A percentile compares a stretch with the other conserved stretches of the same genome.
phyloP scores from a whole-genome alignment of 1,140 invertebrate genomes.

The Zelostemma sp. region DNA sequence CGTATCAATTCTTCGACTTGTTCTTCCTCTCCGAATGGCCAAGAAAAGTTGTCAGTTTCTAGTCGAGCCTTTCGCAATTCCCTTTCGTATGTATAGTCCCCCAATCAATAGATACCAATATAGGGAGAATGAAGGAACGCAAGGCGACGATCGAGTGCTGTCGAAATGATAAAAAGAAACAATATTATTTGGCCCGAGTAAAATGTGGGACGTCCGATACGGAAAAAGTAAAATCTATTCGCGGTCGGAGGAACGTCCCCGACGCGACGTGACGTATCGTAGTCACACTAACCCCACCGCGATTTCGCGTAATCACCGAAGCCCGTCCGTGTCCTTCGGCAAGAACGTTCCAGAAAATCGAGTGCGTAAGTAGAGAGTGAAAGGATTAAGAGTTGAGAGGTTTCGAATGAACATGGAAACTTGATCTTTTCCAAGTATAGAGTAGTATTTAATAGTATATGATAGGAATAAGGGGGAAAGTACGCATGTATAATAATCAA shows the following conservation, averaged over 20 bases:
- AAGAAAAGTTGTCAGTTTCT: too few species aligned
- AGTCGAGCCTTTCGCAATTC: too few species aligned
- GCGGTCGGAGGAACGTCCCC: not conserved
- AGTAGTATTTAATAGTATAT: not conserved
- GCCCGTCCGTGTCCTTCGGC: slow-evolving; percentile 35
- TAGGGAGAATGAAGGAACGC: not conserved
- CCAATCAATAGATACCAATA: too few species aligned
- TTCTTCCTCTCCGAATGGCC: too few species aligned
- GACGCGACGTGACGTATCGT: slow-evolving; percentile 4
- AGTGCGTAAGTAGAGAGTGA: slow-evolving; percentile 41
- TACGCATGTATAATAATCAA: too few species aligned
- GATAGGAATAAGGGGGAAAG: too few species aligned
- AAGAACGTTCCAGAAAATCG: slow-evolving; percentile 44
- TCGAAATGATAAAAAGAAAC: too few species aligned
- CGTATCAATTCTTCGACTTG: too few species aligned
- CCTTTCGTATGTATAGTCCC: not conserved
- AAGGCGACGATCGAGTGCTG: too few species aligned
- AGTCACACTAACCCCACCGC: slow-evolving; percentile 21
- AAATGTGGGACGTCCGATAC: too few species aligned
- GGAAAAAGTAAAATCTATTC: not conserved
- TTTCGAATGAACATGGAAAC: slow-evolving; percentile 28
- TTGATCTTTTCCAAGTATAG: slow-evolving; percentile 14
- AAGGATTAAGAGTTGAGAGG: slow-evolving; percentile 38
- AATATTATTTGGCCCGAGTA: too few species aligned
- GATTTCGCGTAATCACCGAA: slow-evolving; percentile 27